phyloP scores from a whole-genome alignment of 2,797 vertebrate species.

The Carcharodon carcharias region DNA sequence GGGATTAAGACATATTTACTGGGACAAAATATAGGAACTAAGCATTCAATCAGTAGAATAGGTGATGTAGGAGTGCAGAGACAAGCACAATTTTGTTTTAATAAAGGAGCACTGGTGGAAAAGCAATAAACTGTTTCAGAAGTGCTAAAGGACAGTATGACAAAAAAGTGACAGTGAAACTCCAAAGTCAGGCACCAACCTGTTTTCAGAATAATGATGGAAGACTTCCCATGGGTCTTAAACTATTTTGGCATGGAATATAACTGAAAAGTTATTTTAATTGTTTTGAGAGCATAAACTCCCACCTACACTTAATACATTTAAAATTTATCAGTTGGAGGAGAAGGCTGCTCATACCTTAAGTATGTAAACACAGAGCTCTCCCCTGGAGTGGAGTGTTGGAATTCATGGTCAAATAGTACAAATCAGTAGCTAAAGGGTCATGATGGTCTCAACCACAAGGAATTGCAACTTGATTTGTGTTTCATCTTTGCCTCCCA shows the following conservation, averaged over 20 bases:
- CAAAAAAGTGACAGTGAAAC: not conserved
- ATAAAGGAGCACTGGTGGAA: not conserved
- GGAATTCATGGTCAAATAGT: not conserved
- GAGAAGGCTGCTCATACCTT: not conserved
- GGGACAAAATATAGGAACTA: not conserved
- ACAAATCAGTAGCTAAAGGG: not conserved
- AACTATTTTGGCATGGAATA: not conserved
- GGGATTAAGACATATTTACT: not conserved
- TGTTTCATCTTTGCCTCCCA: not conserved
- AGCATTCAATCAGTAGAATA: not conserved
- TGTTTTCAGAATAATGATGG: not conserved
- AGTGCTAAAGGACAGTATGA: not conserved
- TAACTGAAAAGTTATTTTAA: not conserved
- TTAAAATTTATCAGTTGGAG: not conserved
- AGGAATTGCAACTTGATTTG: not conserved
- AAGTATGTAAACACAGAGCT: not conserved
- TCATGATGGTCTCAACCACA: not conserved
- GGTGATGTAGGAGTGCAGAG: not conserved
- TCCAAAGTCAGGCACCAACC: not conserved
- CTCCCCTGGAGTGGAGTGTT: not conserved
- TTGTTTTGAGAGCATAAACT: not conserved
- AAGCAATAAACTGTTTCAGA: not conserved
- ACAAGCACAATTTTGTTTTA: not conserved
- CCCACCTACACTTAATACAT: not conserved
- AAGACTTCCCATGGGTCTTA: not conserved